Base-by-base conservation (phyloP, 1,140 invertebrate species). In the Bombyx mandarina region DNA sequence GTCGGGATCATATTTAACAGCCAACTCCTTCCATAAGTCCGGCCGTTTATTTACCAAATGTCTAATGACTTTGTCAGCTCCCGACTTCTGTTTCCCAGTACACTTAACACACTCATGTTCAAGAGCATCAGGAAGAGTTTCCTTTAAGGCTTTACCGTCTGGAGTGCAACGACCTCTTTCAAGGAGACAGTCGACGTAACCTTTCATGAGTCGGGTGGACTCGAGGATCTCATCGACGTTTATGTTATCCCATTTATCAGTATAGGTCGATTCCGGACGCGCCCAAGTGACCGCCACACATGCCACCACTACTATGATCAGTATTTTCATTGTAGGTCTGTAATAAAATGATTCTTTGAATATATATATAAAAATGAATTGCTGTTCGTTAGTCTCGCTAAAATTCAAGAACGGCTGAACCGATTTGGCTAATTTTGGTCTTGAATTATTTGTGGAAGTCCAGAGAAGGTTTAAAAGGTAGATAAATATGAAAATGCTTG, bases 201-300 rank as follows among this genome's bases (percentile, higher is more conserved):
- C 93, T 44, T 86, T 90, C 1, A 95, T 85, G 7, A 95, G 81
- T 51, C 94, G 89, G 1, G 94, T 89, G 8, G 91, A 94, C 18
- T 89, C 84, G 0, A 95, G 77, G 63, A 95, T 92, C 67, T 93
- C 89, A 52, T 95, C 92, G 2, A 95, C 64, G 69, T 95, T 89
- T 52, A 95, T 89, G 64, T 92, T 90, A 71, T 95, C 94, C 75
- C 90, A 95, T 78, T 92, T 94, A 43, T 90, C 91, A 0, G 93
- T 94, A 79, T 95, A 95, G 56, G 89, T 89, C 0, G 85, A 77
- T 1, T 86, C 87, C 4, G 89, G 89, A 42, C 71, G 63, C 8
- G 62, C 71, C 56, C 80, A 79, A 0, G 77, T 81, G 0, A 78
- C 62, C 4, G 75, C 77, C n/a, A 79, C 67, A 6, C 2, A 35